Conservation (phyloP, 1,140 invertebrate genomes). For the Apis mellifera region DNA sequence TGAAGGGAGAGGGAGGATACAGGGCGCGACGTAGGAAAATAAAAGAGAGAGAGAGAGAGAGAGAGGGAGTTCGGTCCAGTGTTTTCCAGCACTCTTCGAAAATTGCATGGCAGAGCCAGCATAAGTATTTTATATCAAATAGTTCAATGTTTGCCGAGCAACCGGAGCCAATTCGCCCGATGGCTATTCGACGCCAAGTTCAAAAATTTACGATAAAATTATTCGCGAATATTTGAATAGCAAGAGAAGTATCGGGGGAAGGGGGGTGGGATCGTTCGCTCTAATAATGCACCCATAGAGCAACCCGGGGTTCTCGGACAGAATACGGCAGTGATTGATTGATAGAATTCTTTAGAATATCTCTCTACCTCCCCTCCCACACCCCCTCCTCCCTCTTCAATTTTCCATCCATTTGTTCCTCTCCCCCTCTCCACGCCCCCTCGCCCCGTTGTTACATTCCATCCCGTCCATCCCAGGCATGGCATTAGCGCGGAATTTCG, state of each 20-base stretch:
- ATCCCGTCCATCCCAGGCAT: too few relatives aligned
- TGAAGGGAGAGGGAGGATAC: not conserved
- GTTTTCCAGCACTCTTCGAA: conserved; percentile 70
- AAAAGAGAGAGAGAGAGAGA: too few relatives aligned
- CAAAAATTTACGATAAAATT: conserved; percentile 72
- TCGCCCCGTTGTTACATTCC: not conserved
- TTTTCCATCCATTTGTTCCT: conserved; percentile 18
- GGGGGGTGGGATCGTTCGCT: conserved; percentile 31
- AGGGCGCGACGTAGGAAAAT: not conserved
- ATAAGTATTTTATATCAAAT: conserved; percentile 72
- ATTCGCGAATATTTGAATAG: conserved; percentile 67
- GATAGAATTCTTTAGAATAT: conserved; percentile 39
- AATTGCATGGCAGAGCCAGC: conserved; percentile 70
- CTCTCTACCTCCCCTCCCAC: not conserved
- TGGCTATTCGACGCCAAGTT: conserved; percentile 68
- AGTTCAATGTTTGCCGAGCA: conserved; percentile 70
- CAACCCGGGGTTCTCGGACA: not conserved
- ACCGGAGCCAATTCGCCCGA: conserved; percentile 72
- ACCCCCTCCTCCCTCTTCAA: conserved; percentile 2
- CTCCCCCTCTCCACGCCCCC: not conserved
- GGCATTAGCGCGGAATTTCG: not conserved
- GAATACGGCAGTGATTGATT: conserved; percentile 35
- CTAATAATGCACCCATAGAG: conserved; percentile 27
- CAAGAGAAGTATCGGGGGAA: conserved; percentile 41
- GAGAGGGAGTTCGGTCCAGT: conserved; percentile 45